Evolutionary conservation across 2,797 vertebrate species (phyloP), one percentile per base, ranked within the genome.

Genomic region (Lemur catta): DNA sequence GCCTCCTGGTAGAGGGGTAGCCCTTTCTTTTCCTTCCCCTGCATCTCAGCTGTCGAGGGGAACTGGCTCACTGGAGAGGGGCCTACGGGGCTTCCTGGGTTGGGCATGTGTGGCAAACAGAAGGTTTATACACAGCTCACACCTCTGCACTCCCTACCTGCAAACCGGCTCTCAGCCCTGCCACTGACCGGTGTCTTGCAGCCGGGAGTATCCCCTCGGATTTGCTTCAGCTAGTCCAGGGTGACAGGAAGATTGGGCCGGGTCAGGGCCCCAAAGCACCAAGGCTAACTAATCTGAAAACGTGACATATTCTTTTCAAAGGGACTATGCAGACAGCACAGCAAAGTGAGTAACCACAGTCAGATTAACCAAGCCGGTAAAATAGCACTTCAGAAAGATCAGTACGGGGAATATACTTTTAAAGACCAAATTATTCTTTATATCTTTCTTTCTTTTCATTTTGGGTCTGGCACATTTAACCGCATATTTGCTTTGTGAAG

Each of bases 401-500:
- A 38, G 7, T 9, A 43, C 0, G 0, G 43, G 50, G 6, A 74
- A 86, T n/a, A 46, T 0, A 30, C 41, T 76, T 72, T 75, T 20
- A 55, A 65, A 89, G 50, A 41, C 3, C 33, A 38, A 38, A 63
- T 50, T 85, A 59, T 72, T 92, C 63, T 85, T 74, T 13, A 12
- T 12, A 9, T 7, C 50, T 79, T 61, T 71, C 20, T 85, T 92
- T 88, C 72, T 75, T 94, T 78, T 82, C 63, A 78, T 46, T 63
- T 81, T 6, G 61, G 33, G 12, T 55, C 55, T 75, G 18, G 72
- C 20, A 50, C 24, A 52, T 28, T 65, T 43, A 22, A 59, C 0
- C 0, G 1, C 15, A 17, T 22, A 26, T 15, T 81, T 84, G 61
- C 30, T 94, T 79, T 75, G 89, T 28, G 8, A 95, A 72, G 35